Evolutionary conservation across 1,140 invertebrate species (phyloP), one percentile per base, ranked within the genome.

Genomic region (Agrypnia vestita): DNA sequence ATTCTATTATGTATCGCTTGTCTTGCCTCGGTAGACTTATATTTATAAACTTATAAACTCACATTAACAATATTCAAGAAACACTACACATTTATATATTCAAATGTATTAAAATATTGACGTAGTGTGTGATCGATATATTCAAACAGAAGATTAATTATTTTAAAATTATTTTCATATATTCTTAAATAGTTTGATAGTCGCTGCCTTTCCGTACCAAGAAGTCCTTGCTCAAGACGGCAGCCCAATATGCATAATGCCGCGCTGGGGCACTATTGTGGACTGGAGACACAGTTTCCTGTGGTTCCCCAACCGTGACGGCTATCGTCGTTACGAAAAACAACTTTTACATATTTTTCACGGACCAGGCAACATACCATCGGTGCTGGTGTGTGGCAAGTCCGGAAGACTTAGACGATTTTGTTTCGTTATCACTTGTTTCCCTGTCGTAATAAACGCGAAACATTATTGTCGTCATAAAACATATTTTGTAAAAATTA

Each of bases 291-390:
- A 71, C 46, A 71, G 47, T 71, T 71, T 71, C 67, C 17, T 49
- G 67, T 44, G 15, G n/a, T 71, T 49, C 67, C 21, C 46, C 15
- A 71, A 49, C 67, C 67, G 46, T 71, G 46, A 71, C 67, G 67
- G 46, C 43, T 47, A 71, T 46, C 15, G 46, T 15, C n/a, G n/a
- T 71, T 71, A 71, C 67, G 67, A 71, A 71, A 71, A 71, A 71
- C 67, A 47, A 71, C 43, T 71, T 71, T 71, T 71, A 71, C 67
- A 49, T 71, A 71, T 71, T 71, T 71, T 71, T 47, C 67, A 71
- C 46, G 67, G 67, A 71, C 67, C 43, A 21, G n/a, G 21, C 35
- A 21, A 64, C 61, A 64, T 35, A 71, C 43, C 21, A 71, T 44
- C 67, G 67, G 46, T 15, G 46, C n/a, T 46, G 21, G 43, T 49